phyloP scores from a whole-genome alignment of 1,140 invertebrate genomes.

The Papilio aristodemus region DNA sequence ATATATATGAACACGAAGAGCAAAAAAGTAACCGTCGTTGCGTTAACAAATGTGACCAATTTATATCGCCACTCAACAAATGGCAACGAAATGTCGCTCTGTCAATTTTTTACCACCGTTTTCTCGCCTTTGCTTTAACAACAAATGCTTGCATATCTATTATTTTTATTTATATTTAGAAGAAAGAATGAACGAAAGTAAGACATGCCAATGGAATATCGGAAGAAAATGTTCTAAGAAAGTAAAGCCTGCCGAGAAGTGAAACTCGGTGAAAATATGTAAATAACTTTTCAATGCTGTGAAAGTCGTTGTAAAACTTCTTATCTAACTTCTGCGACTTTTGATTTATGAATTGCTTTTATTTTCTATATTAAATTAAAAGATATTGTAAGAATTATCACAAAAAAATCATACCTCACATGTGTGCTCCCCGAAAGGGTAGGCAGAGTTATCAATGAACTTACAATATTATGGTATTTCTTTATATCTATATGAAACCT shows the following conservation, averaged over 20 bases:
- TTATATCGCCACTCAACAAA: conserved; percentile 29
- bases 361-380: no score
- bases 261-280: not conserved
- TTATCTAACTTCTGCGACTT: not conserved
- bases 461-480: not conserved
- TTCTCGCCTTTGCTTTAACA: conserved; percentile 23
- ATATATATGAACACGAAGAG: conserved; percentile 23
- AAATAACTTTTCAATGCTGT: conserved; percentile 15
- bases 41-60: conserved; percentile 26
- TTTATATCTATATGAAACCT: no score
- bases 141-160: not conserved
- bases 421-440: no score
- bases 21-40: conserved; percentile 28
- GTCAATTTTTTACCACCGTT: conserved; percentile 19
- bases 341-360: conserved; percentile 10
- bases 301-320: conserved; percentile 11
- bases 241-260: conserved; percentile 14
- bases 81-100: conserved; percentile 23
- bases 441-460: not conserved
- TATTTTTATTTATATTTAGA: not conserved
- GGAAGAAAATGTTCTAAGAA: not conserved
- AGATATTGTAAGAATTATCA: not conserved
- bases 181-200: not conserved
- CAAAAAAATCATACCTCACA: no score
- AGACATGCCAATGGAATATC: not conserved